A percentile compares a stretch with the other conserved stretches of the same genome.
Conservation (phyloP, 2,888 invertebrate genomes). For the Amblyteles armatorius region DNA sequence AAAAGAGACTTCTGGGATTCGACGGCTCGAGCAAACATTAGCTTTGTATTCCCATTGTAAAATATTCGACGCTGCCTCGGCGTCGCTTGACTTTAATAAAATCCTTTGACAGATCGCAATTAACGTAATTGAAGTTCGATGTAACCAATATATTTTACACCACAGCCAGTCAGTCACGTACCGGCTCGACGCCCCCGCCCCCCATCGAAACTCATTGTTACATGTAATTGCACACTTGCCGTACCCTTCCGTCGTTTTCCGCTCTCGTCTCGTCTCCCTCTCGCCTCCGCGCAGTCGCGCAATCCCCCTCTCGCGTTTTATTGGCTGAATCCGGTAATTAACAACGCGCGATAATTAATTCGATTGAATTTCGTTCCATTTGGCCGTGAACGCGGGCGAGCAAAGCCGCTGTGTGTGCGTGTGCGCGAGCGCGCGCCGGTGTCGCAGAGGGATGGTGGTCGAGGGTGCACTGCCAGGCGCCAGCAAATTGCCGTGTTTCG, state of each 20-base stretch:
- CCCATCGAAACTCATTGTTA: constrained; percentile 21
- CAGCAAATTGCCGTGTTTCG: constrained; percentile 74
- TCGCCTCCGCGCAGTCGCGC: constrained; percentile 46
- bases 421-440: constrained; percentile 9
- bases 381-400: constrained; percentile 52
- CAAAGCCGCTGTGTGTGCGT: constrained; percentile 3
- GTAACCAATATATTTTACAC: constrained; percentile 70
- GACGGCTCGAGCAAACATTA: not conserved
- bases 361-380: constrained; percentile 79
- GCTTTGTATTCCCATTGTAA: not conserved
- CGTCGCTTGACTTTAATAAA: constrained; percentile 19
- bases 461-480: constrained; percentile 58
- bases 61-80: not conserved
- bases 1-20: not conserved
- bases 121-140: constrained; percentile 75
- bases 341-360: constrained; percentile 81
- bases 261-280: constrained; percentile 33
- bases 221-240: constrained; percentile 53
- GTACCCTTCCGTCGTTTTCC: constrained; percentile 45
- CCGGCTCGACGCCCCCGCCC: constrained; percentile 16
- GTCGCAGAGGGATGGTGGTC: constrained; percentile 13
- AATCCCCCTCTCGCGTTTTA: constrained; percentile 72
- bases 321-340: constrained; percentile 78
- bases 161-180: constrained; percentile 42
- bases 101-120: constrained; percentile 30